These are phyloP conservation scores for Perca schrenkii DNA, from an alignment of 2,113 vertebrate species.

Conservation along the genomic window DNA sequence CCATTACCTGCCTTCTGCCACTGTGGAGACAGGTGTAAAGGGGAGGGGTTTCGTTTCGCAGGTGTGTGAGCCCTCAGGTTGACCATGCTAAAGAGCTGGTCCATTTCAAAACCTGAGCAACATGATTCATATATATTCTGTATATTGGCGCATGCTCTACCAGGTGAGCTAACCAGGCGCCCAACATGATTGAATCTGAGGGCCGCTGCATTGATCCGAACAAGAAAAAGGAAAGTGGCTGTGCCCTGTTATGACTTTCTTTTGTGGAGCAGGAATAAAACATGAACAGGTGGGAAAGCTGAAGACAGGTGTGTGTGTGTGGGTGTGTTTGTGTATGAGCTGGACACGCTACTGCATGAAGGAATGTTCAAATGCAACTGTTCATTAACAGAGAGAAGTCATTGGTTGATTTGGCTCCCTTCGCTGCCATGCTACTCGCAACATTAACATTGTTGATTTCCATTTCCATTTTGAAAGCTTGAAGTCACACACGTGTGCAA, in stretches of 20 bases:
- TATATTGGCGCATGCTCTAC: too few relatives aligned
- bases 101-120: slow-evolving; percentile 35
- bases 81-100: slow-evolving; percentile 22
- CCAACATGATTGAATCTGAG: slow-evolving; percentile 64
- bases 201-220: slow-evolving; percentile 25
- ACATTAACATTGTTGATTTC: slow-evolving; percentile 68
- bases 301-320: slow-evolving; percentile 4
- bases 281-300: slow-evolving; percentile 49
- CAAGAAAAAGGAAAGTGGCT: slow-evolving; percentile 39
- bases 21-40: slow-evolving; percentile 75
- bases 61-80: slow-evolving; percentile 71
- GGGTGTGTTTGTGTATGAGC: not conserved
- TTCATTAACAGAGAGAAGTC: slow-evolving; percentile 64
- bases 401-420: slow-evolving; percentile 41
- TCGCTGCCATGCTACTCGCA: slow-evolving; percentile 53
- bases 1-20: slow-evolving; percentile 60
- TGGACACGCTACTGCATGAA: slow-evolving; percentile 22
- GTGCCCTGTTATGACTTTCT: slow-evolving; percentile 21
- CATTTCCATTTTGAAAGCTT: slow-evolving; percentile 31
- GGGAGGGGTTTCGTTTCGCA: slow-evolving; percentile 59
- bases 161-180: too few relatives aligned
- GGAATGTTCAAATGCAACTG: slow-evolving; percentile 56
- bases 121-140: too few relatives aligned
- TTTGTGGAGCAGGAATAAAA: slow-evolving; percentile 17
- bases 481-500: slow-evolving; percentile 8